Conservation (phyloP, 23 tunicate genomes). For the Corella eumyota region DNA sequence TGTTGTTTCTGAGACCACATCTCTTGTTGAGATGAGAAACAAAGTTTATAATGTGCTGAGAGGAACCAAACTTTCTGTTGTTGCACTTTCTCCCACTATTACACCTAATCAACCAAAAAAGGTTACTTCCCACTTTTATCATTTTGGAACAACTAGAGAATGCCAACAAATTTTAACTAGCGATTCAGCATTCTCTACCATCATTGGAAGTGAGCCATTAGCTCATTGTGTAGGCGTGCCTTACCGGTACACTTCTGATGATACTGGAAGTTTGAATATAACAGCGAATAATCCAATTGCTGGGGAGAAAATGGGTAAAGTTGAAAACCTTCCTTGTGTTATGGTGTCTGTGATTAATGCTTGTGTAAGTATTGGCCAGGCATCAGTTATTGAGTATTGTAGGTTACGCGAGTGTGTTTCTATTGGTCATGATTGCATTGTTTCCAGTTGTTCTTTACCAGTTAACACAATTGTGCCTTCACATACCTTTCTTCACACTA, state of each 20-base stretch:
- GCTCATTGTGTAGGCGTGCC: slow-evolving; percentile 46
- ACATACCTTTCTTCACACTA: slow-evolving; percentile 50
- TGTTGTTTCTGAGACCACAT: slow-evolving; percentile 32
- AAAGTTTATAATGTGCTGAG: slow-evolving; percentile 26
- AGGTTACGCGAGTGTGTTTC: slow-evolving; percentile 14
- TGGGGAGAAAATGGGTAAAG: slow-evolving; percentile 10
- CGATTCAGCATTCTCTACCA: slow-evolving; percentile 12
- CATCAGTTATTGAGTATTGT: slow-evolving; percentile 49
- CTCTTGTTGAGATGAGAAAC: slow-evolving; percentile 25
- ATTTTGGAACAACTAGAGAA: slow-evolving; percentile 72
- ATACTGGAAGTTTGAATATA: neutral
- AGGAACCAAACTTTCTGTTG: slow-evolving; percentile 29
- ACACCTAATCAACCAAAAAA: neutral
- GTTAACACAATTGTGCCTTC: slow-evolving; percentile 20
- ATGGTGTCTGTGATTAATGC: slow-evolving; percentile 33
- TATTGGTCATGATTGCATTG: slow-evolving; percentile 46
- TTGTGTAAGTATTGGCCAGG: slow-evolving; percentile 56
- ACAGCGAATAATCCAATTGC: neutral
- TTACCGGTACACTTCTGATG: slow-evolving; percentile 4
- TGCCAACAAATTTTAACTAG: slow-evolving; percentile 23
- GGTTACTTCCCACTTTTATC: slow-evolving; percentile 47
- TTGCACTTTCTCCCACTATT: slow-evolving; percentile 13
- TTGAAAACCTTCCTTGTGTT: slow-evolving; percentile 24
- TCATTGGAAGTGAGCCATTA: slow-evolving; percentile 13
- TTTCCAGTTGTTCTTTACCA: slow-evolving; percentile 36